Percentiles rank a stretch among this genome's conserved stretches.
Evolutionary conservation across 2,888 invertebrate genomes (phyloP).

Genomic region (Lysandra bellargus): DNA sequence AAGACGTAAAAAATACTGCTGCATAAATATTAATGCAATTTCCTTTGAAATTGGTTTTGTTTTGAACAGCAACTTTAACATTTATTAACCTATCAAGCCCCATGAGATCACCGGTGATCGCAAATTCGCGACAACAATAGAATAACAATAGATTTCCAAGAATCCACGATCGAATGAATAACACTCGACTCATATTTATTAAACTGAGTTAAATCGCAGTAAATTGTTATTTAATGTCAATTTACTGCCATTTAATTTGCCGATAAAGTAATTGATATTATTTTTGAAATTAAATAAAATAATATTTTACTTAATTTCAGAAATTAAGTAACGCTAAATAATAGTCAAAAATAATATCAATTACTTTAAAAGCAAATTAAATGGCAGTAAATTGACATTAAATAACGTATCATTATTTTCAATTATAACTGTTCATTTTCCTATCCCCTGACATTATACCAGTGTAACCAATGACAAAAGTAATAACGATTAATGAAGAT

Average conservation of each 20-base stretch:
- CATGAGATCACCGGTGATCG: no score
- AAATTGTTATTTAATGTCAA: no score
- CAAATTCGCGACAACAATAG: no score
- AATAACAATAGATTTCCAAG: no score
- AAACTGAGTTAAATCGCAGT: background rate
- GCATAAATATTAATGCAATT: background rate
- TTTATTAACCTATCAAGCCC: no score
- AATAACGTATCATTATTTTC: conserved; percentile 7
- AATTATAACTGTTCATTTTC: conserved; percentile 13
- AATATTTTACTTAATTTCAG: background rate
- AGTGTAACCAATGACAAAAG: conserved; percentile 45
- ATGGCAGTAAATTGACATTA: background rate
- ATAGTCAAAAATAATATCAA: background rate
- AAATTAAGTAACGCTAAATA: background rate
- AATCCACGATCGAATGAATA: no score
- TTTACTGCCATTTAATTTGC: no score
- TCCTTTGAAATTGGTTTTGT: background rate
- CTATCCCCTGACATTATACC: conserved; percentile 29
- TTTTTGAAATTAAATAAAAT: no score
- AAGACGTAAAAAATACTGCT: background rate
- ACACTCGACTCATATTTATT: background rate
- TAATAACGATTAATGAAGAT: conserved; percentile 57
- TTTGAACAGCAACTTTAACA: background rate
- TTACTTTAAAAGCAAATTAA: background rate
- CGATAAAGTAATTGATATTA: no score